Evolutionary conservation across 2,113 vertebrate genomes (phyloP).

Genomic region (Oncorhynchus nerka): DNA sequence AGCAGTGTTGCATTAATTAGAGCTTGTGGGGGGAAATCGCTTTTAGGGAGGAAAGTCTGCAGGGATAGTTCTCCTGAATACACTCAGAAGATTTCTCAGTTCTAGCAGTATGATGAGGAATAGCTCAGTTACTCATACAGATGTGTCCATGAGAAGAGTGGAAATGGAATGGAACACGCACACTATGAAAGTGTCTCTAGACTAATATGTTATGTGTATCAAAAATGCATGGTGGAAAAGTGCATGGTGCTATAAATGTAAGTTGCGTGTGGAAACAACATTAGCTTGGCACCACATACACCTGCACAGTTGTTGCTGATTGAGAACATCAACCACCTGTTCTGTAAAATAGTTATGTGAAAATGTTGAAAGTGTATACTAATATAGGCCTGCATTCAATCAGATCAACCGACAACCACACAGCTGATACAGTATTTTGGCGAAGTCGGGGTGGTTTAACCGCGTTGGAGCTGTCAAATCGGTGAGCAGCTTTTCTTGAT

Average conservation of each 20-base stretch:
- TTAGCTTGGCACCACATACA: neutral
- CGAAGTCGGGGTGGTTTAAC: too few relatives aligned
- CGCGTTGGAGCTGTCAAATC: too few relatives aligned
- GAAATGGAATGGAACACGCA: neutral
- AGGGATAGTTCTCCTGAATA: conserved; percentile 12
- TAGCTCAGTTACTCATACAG: neutral
- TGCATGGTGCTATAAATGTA: too few relatives aligned
- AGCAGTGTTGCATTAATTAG: neutral
- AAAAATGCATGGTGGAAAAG: neutral
- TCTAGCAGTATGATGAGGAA: neutral
- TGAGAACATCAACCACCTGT: neutral
- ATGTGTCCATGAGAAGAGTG: neutral
- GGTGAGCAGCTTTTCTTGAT: too few relatives aligned
- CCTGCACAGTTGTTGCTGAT: neutral
- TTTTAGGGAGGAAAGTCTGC: neutral
- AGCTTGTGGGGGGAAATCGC: neutral
- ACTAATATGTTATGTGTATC: neutral
- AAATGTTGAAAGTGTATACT: neutral
- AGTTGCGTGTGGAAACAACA: neutral
- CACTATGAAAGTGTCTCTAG: neutral
- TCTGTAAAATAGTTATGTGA: neutral
- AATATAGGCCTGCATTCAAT: neutral
- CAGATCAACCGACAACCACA: too few relatives aligned
- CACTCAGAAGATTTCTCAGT: conserved; percentile 10
- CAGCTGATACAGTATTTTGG: too few relatives aligned